Evolutionary conservation across 1,140 invertebrate species (phyloP), one percentile per base, ranked within the genome.

Genomic region (Gonatopus flavifemur): DNA sequence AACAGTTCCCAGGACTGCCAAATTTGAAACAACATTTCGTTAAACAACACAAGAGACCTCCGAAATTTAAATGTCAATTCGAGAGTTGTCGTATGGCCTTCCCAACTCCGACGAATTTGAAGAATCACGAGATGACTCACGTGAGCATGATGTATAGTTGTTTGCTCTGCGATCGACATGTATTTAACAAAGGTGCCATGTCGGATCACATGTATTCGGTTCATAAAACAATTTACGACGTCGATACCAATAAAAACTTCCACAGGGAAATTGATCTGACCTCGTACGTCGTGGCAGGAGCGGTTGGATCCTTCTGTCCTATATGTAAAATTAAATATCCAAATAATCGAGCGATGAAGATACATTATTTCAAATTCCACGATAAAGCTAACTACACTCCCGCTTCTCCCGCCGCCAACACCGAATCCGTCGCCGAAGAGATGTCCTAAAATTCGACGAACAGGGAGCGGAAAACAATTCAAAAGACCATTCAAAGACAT

Each of bases 21-120:
- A 79, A 83, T 55, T 62, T 85, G 3, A 80, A 81, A 3, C 79
- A 81, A 12, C 83, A 84, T 61, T 82, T 80, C 16, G 70, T 80
- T 0, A 73, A 79, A 3, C 72, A 80, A 36, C 82, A 83, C 60
- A 76, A 57, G 15, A 42, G 42, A 10, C 18, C 3, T 0, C 30
- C 10, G 2, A 30, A 24, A 44, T 43, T 47, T 32, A 18, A 52
- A 2, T 71, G 69, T 22, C 28, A 19, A 0, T 35, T 47, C 3
- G 55, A 63, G 2, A 63, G 56, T 3, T 73, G 70, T 12, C 66
- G 69, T 1, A 31, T 66, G 7, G 44, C 53, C 0, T 73, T 74
- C 6, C 18, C 48, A 0, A 59, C 60, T 1, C 31, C 58, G 0
- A 21, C 55, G 1, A 47, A 59, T 1, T 40, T 64, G 2, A 62